Percentiles rank a stretch among this genome's conserved stretches.
Conservation (phyloP, 2,888 invertebrate species). For the Panzeria rudis region DNA sequence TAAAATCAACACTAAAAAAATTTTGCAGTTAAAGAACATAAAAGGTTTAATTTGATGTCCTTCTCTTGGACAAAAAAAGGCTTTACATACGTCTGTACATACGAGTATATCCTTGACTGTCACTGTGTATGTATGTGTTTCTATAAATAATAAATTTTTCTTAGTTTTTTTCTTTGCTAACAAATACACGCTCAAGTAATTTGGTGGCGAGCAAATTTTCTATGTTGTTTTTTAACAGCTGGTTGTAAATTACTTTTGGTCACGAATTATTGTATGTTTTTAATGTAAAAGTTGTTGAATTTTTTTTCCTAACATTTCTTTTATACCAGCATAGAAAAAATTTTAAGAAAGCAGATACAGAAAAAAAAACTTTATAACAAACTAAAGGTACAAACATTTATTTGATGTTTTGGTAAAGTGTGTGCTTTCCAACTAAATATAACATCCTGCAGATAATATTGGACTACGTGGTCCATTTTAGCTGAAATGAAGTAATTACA, state of each 20-base stretch:
- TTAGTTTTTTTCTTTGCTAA: not conserved
- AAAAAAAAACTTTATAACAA: not conserved
- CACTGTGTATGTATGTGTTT: not conserved
- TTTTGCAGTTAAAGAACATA: not conserved
- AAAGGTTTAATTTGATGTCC: not conserved
- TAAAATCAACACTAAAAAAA: not conserved
- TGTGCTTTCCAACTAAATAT: not conserved
- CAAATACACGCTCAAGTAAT: slow-evolving; percentile 1
- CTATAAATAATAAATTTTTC: slow-evolving; percentile 32
- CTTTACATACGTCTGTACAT: not conserved
- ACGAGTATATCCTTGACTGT: too few species aligned
- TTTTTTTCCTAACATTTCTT: not conserved
- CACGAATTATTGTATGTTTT: slow-evolving; percentile 42
- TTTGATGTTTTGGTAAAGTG: not conserved
- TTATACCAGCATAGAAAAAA: not conserved
- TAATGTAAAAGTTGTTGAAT: not conserved
- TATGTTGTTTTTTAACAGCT: not conserved
- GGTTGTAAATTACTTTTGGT: slow-evolving; percentile 38
- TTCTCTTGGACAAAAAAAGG: not conserved
- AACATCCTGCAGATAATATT: too few species aligned
- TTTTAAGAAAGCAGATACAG: not conserved
- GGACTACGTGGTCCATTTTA: too few species aligned
- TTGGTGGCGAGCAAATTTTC: slow-evolving; percentile 1
- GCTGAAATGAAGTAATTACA: too few species aligned
- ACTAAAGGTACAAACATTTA: not conserved